A percentile compares a stretch with the other conserved stretches of the same genome.
Conservation (phyloP, 2,113 vertebrate genomes). For the Tapirus terrestris region DNA sequence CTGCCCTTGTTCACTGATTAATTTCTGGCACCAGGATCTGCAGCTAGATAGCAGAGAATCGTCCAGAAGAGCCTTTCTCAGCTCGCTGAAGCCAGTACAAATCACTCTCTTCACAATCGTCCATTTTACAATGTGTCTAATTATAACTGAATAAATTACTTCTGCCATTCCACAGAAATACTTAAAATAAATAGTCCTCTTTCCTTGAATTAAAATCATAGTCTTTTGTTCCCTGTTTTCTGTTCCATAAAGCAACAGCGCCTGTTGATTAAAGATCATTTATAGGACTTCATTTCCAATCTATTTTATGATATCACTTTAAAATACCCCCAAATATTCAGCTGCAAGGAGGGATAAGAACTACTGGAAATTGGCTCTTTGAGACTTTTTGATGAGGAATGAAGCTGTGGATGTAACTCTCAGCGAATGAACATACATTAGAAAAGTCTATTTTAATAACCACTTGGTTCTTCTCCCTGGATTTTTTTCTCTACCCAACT, state of each 20-base stretch:
- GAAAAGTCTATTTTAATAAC: slow-evolving; percentile 72
- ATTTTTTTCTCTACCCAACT: slow-evolving; percentile 63
- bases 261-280: slow-evolving; percentile 67
- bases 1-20: slow-evolving; percentile 41
- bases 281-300: slow-evolving; percentile 78
- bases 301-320: slow-evolving; percentile 81
- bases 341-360: slow-evolving; percentile 74
- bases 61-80: background rate
- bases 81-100: slow-evolving; percentile 46
- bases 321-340: slow-evolving; percentile 78
- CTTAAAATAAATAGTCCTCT: slow-evolving; percentile 71
- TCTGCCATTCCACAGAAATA: slow-evolving; percentile 69
- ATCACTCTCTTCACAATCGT: slow-evolving; percentile 60
- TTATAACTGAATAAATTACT: slow-evolving; percentile 81
- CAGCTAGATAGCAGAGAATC: background rate
- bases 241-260: slow-evolving; percentile 54
- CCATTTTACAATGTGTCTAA: slow-evolving; percentile 80
- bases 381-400: slow-evolving; percentile 76
- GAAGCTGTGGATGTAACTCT: slow-evolving; percentile 68
- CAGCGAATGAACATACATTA: slow-evolving; percentile 54
- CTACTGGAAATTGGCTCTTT: slow-evolving; percentile 74
- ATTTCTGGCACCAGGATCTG: slow-evolving; percentile 40
- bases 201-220: slow-evolving; percentile 74
- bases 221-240: slow-evolving; percentile 76
- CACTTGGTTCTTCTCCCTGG: slow-evolving; percentile 35